Percentiles rank a stretch among this genome's conserved stretches.
These are phyloP conservation scores for Brachypteracias leptosomus DNA, from an alignment of 2,113 vertebrate species.

Conservation along the genomic window DNA sequence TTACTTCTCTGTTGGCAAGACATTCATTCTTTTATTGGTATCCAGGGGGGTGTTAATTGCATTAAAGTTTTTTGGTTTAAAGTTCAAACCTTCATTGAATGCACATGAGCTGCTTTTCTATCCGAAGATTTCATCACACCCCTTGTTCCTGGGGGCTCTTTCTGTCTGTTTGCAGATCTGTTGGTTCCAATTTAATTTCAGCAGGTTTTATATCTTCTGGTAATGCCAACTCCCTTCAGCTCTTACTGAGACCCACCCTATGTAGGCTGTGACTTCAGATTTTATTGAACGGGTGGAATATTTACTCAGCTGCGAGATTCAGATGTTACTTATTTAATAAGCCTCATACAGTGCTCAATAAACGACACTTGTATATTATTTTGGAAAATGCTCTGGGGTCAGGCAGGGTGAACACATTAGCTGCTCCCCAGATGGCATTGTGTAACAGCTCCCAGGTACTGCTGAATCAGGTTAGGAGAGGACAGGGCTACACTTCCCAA, in stretches of 20 bases:
- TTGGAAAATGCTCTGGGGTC: background rate
- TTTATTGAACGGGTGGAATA: slow-evolving; percentile 8
- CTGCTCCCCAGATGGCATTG: background rate
- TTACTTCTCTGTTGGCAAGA: background rate
- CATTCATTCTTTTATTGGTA: background rate
- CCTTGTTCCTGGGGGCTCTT: background rate
- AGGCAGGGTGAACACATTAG: background rate
- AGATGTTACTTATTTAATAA: background rate
- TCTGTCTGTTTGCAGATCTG: background rate
- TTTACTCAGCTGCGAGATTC: background rate
- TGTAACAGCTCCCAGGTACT: background rate
- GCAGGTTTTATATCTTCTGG: background rate
- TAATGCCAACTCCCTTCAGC: background rate
- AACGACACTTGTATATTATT: background rate
- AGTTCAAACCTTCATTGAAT: background rate
- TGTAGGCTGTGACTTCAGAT: background rate
- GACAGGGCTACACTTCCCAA: background rate
- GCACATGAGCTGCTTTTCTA: background rate
- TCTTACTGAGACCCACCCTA: background rate
- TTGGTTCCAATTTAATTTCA: background rate
- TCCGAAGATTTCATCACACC: background rate
- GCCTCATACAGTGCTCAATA: background rate
- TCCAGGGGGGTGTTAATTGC: background rate
- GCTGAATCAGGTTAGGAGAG: background rate
- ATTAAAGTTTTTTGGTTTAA: background rate